Conservation (phyloP, 2,888 invertebrate genomes). For the Rhynchonema sp. region DNA sequence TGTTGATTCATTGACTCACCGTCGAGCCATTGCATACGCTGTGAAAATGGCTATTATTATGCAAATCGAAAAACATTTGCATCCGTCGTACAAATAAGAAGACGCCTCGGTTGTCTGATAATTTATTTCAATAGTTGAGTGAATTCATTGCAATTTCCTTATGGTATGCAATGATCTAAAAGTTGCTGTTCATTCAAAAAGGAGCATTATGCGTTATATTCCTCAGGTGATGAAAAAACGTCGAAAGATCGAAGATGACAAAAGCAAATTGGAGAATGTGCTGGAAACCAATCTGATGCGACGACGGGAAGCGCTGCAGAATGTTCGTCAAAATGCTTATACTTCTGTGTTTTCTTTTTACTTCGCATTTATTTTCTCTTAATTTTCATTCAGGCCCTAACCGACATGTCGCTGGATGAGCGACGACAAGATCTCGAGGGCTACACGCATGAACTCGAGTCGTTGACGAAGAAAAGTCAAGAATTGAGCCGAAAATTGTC, state of each 20-base stretch:
- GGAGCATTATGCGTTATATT: no score
- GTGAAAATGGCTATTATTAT: no score
- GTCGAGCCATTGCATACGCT: no score
- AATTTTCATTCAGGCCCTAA: background rate
- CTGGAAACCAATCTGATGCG: slow-evolving; percentile 82
- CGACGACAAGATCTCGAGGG: background rate
- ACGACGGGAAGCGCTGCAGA: slow-evolving; percentile 45
- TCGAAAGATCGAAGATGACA: slow-evolving; percentile 90
- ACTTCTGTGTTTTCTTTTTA: background rate
- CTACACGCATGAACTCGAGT: background rate
- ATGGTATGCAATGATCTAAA: no score
- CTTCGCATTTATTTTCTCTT: background rate
- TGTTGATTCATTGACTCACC: no score
- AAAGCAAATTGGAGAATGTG: slow-evolving; percentile 86
- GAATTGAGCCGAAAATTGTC: background rate
- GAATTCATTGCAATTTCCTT: no score
- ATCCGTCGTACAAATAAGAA: no score
- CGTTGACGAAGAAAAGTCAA: background rate
- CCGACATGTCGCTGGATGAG: slow-evolving; percentile 1
- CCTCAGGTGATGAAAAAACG: no score
- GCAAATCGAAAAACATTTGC: no score
- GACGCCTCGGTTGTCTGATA: no score
- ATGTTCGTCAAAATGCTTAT: background rate
- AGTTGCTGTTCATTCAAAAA: no score
- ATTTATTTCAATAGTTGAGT: no score